A percentile compares a stretch with the other conserved stretches of the same genome.
Evolutionary conservation across 2,797 vertebrate genomes (phyloP).

Genomic region (Gorsachius magnificus): DNA sequence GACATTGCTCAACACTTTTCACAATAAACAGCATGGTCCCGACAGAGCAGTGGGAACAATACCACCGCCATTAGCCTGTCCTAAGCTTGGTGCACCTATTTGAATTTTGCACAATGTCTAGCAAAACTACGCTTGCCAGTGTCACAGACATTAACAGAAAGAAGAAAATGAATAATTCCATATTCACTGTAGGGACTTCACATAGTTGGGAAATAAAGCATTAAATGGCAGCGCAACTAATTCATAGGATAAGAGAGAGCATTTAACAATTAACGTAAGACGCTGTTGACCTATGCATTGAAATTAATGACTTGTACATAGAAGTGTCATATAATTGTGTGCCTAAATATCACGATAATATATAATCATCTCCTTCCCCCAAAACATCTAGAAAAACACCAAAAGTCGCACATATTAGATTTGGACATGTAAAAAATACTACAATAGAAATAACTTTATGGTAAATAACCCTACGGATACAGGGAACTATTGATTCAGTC

Average conservation of each 20-base stretch:
- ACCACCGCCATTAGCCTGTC: background rate
- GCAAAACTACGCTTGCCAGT: background rate
- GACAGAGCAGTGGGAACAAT: background rate
- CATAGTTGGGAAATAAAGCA: background rate
- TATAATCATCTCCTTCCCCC: background rate
- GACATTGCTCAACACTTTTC: accelerated
- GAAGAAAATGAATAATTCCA: background rate
- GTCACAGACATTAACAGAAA: background rate
- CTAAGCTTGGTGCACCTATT: background rate
- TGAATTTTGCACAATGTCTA: background rate
- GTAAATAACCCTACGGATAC: background rate
- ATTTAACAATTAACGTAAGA: background rate
- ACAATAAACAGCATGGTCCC: background rate
- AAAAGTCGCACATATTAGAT: background rate
- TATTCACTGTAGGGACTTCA: background rate
- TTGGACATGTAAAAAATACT: background rate
- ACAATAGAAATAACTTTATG: background rate
- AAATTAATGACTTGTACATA: background rate
- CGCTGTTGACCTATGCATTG: background rate
- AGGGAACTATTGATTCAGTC: background rate
- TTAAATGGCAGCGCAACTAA: background rate
- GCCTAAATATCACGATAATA: background rate
- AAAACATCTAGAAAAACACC: background rate
- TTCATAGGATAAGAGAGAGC: background rate
- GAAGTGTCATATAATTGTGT: background rate